These are phyloP conservation scores for Netelia melanura DNA, from an alignment of 2,888 invertebrate species.

Conservation along the genomic window DNA sequence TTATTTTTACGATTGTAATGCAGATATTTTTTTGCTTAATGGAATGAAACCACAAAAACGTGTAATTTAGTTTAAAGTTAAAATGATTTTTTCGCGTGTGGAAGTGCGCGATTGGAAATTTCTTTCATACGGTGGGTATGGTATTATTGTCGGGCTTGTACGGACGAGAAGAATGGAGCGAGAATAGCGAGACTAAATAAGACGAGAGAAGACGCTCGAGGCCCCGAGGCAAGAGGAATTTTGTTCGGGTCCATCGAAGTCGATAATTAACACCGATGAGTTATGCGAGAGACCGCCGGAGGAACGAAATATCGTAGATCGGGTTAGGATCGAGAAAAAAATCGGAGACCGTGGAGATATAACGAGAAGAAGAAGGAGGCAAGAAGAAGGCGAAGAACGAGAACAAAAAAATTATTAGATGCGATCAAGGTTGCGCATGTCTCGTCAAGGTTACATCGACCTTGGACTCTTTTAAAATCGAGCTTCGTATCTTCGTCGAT, in stretches of 20 bases:
- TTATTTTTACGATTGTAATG: background rate
- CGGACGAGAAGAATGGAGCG: slow-evolving; percentile 8
- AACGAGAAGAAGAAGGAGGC: slow-evolving; percentile 16
- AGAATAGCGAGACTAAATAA: slow-evolving; percentile 5
- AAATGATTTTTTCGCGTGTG: too few relatives aligned
- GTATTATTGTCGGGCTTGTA: background rate
- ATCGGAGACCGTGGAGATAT: slow-evolving; percentile 12
- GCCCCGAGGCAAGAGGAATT: slow-evolving; percentile 25
- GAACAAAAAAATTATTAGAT: slow-evolving; percentile 25
- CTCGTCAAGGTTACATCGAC: slow-evolving; percentile 15
- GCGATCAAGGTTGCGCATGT: slow-evolving; percentile 40
- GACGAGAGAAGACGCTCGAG: slow-evolving; percentile 5
- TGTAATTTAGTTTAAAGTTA: too few relatives aligned
- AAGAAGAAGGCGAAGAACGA: slow-evolving; percentile 24
- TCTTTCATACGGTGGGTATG: background rate
- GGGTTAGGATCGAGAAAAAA: slow-evolving; percentile 34
- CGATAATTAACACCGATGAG: slow-evolving; percentile 64
- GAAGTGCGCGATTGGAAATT: background rate
- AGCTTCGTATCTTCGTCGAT: background rate
- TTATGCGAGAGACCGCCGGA: slow-evolving; percentile 56
- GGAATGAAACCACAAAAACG: too few relatives aligned
- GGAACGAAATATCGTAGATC: slow-evolving; percentile 25
- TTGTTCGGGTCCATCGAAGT: slow-evolving; percentile 43
- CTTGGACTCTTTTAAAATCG: slow-evolving; percentile 21
- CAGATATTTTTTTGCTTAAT: too few relatives aligned